Evolutionary conservation across 2,113 vertebrate genomes (phyloP).

Genomic region (Cavia porcellus): DNA sequence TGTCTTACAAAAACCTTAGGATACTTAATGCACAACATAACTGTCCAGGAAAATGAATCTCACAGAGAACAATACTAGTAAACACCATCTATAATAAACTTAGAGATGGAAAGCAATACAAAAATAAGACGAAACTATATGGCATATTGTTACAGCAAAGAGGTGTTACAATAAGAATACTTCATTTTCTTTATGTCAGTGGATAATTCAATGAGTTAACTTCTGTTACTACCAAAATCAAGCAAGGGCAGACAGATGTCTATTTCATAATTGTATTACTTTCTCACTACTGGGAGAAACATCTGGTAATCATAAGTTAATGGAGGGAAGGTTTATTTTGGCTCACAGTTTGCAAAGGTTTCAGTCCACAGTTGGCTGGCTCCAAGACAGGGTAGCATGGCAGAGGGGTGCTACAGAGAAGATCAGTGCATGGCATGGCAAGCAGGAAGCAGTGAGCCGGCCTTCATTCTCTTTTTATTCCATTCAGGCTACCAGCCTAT

Average conservation of each 20-base stretch:
- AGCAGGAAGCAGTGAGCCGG: background rate
- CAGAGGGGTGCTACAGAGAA: background rate
- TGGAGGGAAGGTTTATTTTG: background rate
- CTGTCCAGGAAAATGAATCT: slow-evolving; percentile 35
- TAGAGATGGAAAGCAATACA: slow-evolving; percentile 25
- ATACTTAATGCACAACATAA: background rate
- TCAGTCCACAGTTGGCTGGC: background rate
- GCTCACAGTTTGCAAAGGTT: background rate
- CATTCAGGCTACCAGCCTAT: background rate
- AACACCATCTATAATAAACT: slow-evolving; percentile 24
- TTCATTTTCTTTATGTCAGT: background rate
- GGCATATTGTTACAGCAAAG: background rate
- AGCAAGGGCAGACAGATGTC: background rate
- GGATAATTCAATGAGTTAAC: background rate
- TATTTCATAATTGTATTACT: background rate
- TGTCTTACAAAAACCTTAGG: slow-evolving; percentile 26
- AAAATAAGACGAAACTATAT: slow-evolving; percentile 9
- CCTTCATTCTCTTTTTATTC: background rate
- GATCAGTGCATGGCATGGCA: background rate
- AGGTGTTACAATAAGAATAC: background rate
- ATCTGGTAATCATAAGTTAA: background rate
- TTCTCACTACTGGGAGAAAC: background rate
- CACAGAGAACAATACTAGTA: slow-evolving; percentile 28
- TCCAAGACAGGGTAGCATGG: background rate
- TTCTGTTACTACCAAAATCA: background rate